phyloP scores from a whole-genome alignment of 2,888 invertebrate genomes.

The Sarcophaga carnaria region DNA sequence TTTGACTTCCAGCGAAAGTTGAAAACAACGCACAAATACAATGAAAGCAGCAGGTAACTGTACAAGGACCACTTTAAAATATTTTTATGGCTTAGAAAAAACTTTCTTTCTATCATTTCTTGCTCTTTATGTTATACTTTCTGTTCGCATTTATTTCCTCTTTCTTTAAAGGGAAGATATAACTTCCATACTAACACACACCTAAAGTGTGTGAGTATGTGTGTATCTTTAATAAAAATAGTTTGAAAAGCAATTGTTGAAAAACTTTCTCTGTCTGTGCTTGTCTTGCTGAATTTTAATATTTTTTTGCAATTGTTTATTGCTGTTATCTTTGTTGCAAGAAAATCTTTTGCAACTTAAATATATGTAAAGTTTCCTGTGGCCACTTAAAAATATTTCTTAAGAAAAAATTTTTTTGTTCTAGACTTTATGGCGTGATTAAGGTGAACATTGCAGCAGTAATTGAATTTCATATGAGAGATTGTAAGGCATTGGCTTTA shows the following conservation, averaged over 20 bases:
- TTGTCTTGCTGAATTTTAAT: neutral
- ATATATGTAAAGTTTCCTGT: constrained; percentile 39
- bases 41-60: neutral
- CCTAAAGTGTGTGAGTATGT: too few relatives aligned
- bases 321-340: constrained; percentile 32
- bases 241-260: constrained; percentile 28
- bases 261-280: constrained; percentile 26
- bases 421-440: neutral
- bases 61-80: constrained; percentile 16
- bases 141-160: neutral
- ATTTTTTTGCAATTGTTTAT: constrained; percentile 40
- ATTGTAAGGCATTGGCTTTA: too few relatives aligned
- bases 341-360: constrained; percentile 42
- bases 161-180: neutral
- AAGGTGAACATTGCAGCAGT: too few relatives aligned
- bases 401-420: neutral
- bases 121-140: neutral
- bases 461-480: too few relatives aligned
- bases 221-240: neutral
- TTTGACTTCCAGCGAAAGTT: constrained; percentile 21
- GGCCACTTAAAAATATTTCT: constrained; percentile 50
- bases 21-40: neutral
- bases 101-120: neutral
- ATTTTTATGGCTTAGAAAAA: constrained; percentile 23
- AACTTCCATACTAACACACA: neutral